Evolutionary conservation across 2,797 vertebrate genomes (phyloP).

Genomic region (Pempheris klunzingeri): DNA sequence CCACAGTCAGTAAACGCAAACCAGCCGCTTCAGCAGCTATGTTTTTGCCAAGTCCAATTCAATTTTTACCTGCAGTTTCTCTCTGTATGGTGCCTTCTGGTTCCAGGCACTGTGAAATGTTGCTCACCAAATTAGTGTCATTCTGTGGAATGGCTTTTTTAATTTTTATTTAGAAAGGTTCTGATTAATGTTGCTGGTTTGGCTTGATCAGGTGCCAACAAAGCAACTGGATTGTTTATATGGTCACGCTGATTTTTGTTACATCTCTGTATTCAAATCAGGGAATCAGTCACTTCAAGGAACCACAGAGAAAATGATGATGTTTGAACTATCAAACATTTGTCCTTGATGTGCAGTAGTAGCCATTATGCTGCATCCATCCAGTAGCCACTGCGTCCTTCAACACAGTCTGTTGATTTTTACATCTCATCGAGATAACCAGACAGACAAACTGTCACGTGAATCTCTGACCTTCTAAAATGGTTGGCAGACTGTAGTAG

Average conservation of each 20-base stretch:
- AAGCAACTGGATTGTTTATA: slow-evolving; percentile 7
- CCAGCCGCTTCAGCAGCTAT: slow-evolving; percentile 54
- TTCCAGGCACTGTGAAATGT: slow-evolving; percentile 59
- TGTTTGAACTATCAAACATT: slow-evolving; percentile 28
- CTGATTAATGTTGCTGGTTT: slow-evolving; percentile 26
- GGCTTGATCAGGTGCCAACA: slow-evolving; percentile 31
- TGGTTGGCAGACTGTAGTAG: background rate
- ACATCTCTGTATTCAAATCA: slow-evolving; percentile 16
- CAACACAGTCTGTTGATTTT: slow-evolving; percentile 23
- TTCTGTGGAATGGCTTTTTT: slow-evolving; percentile 26
- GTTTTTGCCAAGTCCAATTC: slow-evolving; percentile 61
- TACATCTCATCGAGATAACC: slow-evolving; percentile 21
- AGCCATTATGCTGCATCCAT: slow-evolving; percentile 11
- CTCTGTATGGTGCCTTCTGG: slow-evolving; percentile 33
- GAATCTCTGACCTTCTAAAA: slow-evolving; percentile 36
- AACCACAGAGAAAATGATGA: background rate
- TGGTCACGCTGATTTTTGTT: background rate
- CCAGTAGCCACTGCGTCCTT: slow-evolving; percentile 14
- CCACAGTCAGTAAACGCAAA: slow-evolving; percentile 56
- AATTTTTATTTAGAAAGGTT: slow-evolving; percentile 54
- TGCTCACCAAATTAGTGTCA: slow-evolving; percentile 39
- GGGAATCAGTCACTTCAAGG: slow-evolving; percentile 25
- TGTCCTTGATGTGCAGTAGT: slow-evolving; percentile 29
- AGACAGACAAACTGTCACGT: slow-evolving; percentile 11
- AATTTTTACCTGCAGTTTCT: slow-evolving; percentile 47